Conservation (phyloP, 2,113 vertebrate species). For the Bufo bufo region DNA sequence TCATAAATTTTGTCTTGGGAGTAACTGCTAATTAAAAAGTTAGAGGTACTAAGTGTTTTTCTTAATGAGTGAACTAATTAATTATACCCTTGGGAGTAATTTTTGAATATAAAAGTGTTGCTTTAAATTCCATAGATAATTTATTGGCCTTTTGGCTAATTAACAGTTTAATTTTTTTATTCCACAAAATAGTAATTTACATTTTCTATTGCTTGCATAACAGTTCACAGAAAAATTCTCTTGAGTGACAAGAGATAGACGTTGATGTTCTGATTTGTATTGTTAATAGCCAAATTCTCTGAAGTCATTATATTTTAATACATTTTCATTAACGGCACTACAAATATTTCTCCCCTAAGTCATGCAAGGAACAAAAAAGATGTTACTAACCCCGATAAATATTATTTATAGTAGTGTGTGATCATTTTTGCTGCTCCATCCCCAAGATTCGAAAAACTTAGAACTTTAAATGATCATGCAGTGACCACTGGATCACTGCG, state of each 20-base stretch:
- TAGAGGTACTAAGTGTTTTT: constrained; percentile 23
- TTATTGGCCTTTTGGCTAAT: constrained; percentile 35
- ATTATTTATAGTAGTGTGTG: background rate
- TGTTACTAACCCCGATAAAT: constrained; percentile 6
- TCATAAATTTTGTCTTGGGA: background rate
- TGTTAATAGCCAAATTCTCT: constrained; percentile 39
- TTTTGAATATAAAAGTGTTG: constrained; percentile 22
- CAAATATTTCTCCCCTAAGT: constrained; percentile 2
- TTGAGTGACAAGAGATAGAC: background rate
- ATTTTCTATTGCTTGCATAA: constrained; percentile 4
- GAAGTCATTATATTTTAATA: constrained; percentile 37
- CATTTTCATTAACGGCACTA: constrained; percentile 19
- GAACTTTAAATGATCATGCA: too few species aligned
- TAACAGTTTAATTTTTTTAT: background rate
- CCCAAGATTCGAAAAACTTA: background rate
- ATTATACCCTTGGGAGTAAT: constrained; percentile 24
- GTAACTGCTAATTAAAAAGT: constrained; percentile 32
- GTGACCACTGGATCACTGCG: too few species aligned
- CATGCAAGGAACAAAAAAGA: background rate
- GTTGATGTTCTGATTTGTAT: background rate
- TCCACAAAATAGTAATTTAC: background rate
- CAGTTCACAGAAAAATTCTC: constrained; percentile 15
- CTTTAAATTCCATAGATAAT: constrained; percentile 33
- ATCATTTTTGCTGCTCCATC: background rate
- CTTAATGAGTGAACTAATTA: constrained; percentile 37